These are phyloP conservation scores for Lacanobia oleracea DNA, from an alignment of 2,888 invertebrate genomes.

Conservation along the genomic window DNA sequence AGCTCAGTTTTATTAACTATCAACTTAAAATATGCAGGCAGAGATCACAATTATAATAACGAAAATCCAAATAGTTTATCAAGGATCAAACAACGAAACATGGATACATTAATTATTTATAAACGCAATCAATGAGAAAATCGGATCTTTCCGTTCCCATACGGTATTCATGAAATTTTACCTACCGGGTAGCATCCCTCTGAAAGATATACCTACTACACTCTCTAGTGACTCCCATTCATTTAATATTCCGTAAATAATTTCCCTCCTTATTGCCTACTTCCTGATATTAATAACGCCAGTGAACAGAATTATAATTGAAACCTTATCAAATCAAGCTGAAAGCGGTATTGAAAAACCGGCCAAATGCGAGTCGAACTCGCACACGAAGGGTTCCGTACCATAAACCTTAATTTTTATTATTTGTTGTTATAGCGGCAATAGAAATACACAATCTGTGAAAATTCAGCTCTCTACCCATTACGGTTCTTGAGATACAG, in stretches of 20 bases:
- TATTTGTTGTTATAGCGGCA: too few relatives aligned
- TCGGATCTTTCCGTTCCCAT: neutral
- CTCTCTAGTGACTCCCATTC: neutral
- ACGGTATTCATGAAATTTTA: neutral
- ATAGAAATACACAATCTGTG: too few relatives aligned
- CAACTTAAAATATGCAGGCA: too few relatives aligned
- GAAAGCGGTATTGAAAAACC: constrained; percentile 8
- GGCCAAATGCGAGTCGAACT: too few relatives aligned
- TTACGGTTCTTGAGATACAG: too few relatives aligned
- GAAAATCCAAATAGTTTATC: neutral
- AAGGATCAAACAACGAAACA: neutral
- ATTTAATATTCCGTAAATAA: constrained; percentile 5
- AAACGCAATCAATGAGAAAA: neutral
- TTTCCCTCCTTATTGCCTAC: neutral
- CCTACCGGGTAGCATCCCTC: neutral
- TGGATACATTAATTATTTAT: neutral
- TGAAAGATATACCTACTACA: neutral
- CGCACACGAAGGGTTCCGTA: too few relatives aligned
- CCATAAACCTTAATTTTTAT: too few relatives aligned
- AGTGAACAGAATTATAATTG: neutral
- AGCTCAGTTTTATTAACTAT: too few relatives aligned
- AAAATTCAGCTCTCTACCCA: too few relatives aligned
- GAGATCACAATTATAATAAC: too few relatives aligned
- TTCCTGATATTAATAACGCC: neutral
- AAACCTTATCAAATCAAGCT: constrained; percentile 4